Evolutionary conservation across 2,113 vertebrate genomes (phyloP), one percentile per base, ranked within the genome.

Genomic region (Dendrocopos noguchii): DNA sequence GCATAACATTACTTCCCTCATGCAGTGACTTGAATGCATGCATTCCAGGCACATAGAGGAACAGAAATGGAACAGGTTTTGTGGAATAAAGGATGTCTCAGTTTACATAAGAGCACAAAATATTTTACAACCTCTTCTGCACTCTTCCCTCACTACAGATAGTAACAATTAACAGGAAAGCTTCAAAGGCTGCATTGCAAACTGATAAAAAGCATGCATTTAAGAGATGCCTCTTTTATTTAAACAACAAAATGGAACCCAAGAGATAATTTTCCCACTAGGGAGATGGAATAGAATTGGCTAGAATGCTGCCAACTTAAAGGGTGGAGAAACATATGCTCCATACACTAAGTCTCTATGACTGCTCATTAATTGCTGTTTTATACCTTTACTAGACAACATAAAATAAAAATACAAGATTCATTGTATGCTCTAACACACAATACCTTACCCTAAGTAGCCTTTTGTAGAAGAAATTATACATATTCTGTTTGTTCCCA

Each of bases 111-210:
- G 19, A 84, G 29, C 33, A 87, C 19, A 71, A 84, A 93, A n/a
- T 87, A 87, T 34, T 87, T 61, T 39, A 57, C 15, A 28, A 90
- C 31, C 31, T 68, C 33, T 82, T 80, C 46, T 66, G 64, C 1
- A 2, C 24, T 66, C 4, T 64, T 22, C 29, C 31, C 34, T 70
- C 46, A 52, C 50, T 55, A 46, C 15, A 87, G 34, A 67, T 3
- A 56, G 8, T n/a, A 77, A 82, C 13, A 79, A 33, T 22, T 20
- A 87, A 84, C 50, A 67, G 31, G 46, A 87, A 82, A 66, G 46
- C 39, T 79, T 92, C 80, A 92, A 88, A 79, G 8, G 25, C 5
- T 75, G 25, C 33, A 78, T 3, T 68, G 15, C 64, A 91, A 91
- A 87, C 55, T 73, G 50, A 80, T 42, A 87, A 80, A 89, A 79